Conservation (phyloP, 2,797 vertebrate species). For the Enteromius unitaeniatus region DNA sequence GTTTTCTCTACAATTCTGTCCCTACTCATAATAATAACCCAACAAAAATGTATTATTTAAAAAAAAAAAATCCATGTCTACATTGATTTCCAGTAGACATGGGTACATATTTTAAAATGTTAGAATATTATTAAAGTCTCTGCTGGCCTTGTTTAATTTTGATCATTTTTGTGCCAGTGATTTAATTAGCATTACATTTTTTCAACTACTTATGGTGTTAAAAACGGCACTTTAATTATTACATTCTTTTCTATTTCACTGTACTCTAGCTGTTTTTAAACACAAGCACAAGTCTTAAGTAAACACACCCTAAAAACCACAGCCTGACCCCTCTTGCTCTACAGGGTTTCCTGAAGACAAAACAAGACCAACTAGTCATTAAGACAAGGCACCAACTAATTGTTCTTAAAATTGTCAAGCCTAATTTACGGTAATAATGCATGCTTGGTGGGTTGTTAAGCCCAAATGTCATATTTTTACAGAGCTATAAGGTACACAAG, state of each 20-base stretch:
- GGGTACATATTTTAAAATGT: neutral
- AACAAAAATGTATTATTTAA: neutral
- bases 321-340: neutral
- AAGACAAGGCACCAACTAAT: neutral
- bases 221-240: neutral
- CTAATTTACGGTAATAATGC: neutral
- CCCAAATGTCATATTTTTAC: neutral
- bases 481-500: neutral
- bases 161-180: neutral
- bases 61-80: neutral
- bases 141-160: neutral
- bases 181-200: neutral
- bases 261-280: neutral
- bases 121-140: neutral
- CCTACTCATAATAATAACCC: neutral
- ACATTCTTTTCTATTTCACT: neutral
- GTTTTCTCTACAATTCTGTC: neutral
- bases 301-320: neutral
- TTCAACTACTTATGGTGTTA: neutral
- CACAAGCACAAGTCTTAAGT: neutral
- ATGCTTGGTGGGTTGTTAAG: neutral
- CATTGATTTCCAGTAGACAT: neutral
- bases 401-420: neutral
- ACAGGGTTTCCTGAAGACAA: neutral
- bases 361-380: neutral